Evolutionary conservation across 2,797 vertebrate species (phyloP).

Genomic region (Tolypeutes matacus): DNA sequence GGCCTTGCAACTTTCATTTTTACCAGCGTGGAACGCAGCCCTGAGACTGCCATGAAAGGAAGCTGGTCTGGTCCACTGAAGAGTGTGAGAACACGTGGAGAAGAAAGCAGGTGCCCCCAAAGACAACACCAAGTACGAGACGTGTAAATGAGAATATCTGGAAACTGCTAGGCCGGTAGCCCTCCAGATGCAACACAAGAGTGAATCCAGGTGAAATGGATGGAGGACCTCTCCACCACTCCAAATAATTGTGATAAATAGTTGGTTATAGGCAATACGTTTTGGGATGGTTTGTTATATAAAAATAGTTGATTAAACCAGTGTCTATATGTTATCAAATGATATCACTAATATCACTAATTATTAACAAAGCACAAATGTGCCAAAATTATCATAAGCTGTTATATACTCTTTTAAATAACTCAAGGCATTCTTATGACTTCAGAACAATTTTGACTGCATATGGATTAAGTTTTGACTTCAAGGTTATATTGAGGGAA

Average conservation of each 20-base stretch:
- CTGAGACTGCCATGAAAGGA: not conserved
- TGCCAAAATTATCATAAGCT: not conserved
- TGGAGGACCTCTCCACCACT: not conserved
- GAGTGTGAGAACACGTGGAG: not conserved
- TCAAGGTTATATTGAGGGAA: not conserved
- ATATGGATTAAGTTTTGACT: not conserved
- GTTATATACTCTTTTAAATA: not conserved
- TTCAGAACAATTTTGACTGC: not conserved
- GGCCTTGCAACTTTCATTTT: not conserved
- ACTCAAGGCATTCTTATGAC: not conserved
- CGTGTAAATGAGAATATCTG: not conserved
- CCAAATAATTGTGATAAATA: not conserved
- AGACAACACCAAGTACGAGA: not conserved
- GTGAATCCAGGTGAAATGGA: not conserved
- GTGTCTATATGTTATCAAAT: not conserved
- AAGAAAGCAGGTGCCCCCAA: not conserved
- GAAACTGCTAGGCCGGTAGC: not conserved
- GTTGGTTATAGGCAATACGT: not conserved
- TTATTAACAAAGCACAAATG: not conserved
- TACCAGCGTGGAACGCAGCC: not conserved
- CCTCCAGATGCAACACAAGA: not conserved
- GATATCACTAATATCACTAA: not conserved
- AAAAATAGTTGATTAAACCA: not conserved
- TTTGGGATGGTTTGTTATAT: not conserved
- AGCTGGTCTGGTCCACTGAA: not conserved